Conservation (phyloP, 2,113 vertebrate species). For the Campylomormyrus tamandua region DNA sequence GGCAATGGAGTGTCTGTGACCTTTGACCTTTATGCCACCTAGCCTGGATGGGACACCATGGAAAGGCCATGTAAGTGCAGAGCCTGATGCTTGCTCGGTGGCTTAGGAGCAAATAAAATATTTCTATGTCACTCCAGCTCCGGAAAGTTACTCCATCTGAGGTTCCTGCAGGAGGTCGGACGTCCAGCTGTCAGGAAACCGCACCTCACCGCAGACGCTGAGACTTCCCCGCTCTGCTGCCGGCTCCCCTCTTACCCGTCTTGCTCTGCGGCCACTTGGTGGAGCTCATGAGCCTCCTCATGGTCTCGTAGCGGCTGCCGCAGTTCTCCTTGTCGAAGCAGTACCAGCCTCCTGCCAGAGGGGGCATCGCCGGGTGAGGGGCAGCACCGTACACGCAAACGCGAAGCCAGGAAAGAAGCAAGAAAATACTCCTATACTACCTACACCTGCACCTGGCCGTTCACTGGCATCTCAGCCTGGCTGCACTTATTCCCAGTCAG, state of each 20-base stretch:
- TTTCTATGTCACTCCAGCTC: background rate
- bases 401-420: background rate
- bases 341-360: conserved; percentile 77
- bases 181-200: background rate
- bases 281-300: conserved; percentile 83
- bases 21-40: background rate
- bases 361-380: background rate
- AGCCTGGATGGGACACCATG: too few relatives aligned
- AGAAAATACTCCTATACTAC: background rate
- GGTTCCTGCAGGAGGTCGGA: background rate
- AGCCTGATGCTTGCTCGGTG: background rate
- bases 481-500: too few relatives aligned
- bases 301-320: conserved; percentile 69
- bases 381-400: background rate
- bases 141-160: background rate
- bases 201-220: background rate
- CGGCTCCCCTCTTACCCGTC: conserved; percentile 57
- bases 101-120: background rate
- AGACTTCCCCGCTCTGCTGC: background rate
- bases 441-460: background rate
- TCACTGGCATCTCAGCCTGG: background rate
- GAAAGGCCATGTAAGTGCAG: too few relatives aligned
- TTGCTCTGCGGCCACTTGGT: conserved; percentile 74
- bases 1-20: background rate
- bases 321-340: conserved; percentile 84